These are phyloP conservation scores for Eulemur albifrons DNA, from an alignment of 2,797 vertebrate genomes.

Conservation along the genomic window DNA sequence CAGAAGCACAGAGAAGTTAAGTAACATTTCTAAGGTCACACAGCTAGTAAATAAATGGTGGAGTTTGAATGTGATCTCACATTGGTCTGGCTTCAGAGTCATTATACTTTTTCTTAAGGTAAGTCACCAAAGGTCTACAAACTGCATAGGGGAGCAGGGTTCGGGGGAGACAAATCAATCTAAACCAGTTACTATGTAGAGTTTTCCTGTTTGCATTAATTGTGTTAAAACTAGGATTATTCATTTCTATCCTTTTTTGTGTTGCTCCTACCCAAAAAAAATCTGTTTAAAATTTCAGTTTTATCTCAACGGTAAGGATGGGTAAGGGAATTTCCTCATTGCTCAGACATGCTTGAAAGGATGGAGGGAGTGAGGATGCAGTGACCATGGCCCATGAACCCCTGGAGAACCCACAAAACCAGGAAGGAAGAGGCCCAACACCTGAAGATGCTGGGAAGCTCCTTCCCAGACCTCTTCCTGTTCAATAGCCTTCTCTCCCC, in stretches of 20 bases:
- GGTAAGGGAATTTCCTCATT: not conserved
- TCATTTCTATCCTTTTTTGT: not conserved
- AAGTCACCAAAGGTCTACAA: not conserved
- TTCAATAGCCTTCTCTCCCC: not conserved
- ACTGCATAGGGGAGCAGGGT: not conserved
- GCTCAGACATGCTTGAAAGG: not conserved
- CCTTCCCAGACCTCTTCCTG: not conserved
- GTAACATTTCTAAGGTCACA: not conserved
- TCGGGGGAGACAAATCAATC: not conserved
- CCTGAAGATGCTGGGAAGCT: not conserved
- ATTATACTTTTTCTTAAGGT: not conserved
- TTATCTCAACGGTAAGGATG: not conserved
- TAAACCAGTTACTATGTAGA: not conserved
- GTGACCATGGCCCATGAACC: not conserved
- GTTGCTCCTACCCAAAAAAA: not conserved
- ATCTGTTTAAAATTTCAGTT: not conserved
- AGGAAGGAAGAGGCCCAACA: not conserved
- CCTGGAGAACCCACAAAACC: not conserved
- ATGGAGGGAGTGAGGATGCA: not conserved
- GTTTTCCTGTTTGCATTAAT: not conserved
- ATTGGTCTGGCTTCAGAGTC: not conserved
- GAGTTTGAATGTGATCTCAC: not conserved
- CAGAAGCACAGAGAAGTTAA: not conserved
- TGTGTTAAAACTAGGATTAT: constrained; percentile 7
- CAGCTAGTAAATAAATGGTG: not conserved